Percentiles rank a stretch among this genome's conserved stretches.
Evolutionary conservation across 2,797 vertebrate genomes (phyloP).

Genomic region (Anguilla anguilla): DNA sequence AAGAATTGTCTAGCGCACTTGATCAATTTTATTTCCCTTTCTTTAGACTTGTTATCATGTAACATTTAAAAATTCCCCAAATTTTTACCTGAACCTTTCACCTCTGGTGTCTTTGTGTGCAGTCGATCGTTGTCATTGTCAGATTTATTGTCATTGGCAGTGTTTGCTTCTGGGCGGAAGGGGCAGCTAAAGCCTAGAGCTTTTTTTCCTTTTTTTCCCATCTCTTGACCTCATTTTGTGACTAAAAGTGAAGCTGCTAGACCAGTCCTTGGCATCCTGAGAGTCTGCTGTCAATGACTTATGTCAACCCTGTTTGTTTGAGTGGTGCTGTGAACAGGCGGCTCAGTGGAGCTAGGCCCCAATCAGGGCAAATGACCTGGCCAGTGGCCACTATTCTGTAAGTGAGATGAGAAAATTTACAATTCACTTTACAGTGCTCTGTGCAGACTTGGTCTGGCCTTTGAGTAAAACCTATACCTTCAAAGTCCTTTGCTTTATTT

Average conservation of each 20-base stretch:
- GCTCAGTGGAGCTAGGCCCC: neutral
- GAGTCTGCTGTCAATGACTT: slow-evolving; percentile 7
- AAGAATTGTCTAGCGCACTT: neutral
- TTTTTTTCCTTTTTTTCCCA: neutral
- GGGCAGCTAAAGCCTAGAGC: neutral
- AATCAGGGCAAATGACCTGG: neutral
- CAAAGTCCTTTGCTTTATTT: neutral
- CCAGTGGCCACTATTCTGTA: neutral
- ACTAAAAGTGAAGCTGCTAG: neutral
- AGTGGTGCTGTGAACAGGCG: slow-evolving; percentile 13
- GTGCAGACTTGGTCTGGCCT: neutral
- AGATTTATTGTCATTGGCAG: neutral
- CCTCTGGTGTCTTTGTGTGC: neutral
- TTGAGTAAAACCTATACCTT: neutral
- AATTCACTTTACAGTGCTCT: neutral
- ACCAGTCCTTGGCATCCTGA: neutral
- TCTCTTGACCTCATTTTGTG: slow-evolving; percentile 10
- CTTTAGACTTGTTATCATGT: neutral
- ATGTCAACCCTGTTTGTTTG: slow-evolving; percentile 22
- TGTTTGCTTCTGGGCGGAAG: neutral
- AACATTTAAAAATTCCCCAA: neutral
- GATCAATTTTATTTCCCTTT: neutral
- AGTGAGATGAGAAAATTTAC: neutral
- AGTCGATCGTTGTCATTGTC: neutral
- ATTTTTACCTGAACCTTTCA: neutral